Evolutionary conservation across 2,113 vertebrate genomes (phyloP).

Genomic region (Elephas maximus): DNA sequence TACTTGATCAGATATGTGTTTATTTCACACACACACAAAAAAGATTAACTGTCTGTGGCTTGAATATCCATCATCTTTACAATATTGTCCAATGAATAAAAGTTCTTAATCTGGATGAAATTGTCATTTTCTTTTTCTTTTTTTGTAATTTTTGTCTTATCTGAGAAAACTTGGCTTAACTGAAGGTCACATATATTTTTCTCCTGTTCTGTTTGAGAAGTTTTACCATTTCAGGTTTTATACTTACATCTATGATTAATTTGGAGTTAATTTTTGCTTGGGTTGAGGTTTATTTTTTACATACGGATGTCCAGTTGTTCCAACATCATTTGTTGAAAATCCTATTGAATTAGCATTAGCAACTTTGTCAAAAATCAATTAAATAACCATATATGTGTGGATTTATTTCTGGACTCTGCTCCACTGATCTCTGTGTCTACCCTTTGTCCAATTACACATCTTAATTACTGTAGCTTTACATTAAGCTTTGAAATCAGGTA

Average conservation of each 20-base stretch:
- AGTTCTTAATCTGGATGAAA: background rate
- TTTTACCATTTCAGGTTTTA: conserved; percentile 11
- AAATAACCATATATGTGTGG: background rate
- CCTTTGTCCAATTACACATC: background rate
- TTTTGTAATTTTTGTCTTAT: background rate
- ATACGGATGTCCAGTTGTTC: background rate
- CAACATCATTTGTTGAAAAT: background rate
- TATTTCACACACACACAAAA: background rate
- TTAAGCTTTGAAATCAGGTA: background rate
- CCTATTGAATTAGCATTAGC: background rate
- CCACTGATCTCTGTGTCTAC: background rate
- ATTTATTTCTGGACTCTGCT: conserved; percentile 30
- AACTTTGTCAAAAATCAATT: background rate
- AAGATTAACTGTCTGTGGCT: background rate
- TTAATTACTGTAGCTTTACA: background rate
- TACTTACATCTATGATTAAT: background rate
- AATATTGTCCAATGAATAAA: background rate
- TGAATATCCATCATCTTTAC: background rate
- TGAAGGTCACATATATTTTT: background rate
- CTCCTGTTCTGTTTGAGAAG: background rate
- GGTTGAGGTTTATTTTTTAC: background rate
- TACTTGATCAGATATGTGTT: background rate
- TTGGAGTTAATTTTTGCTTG: background rate
- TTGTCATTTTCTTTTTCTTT: background rate
- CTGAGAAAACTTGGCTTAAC: background rate